phyloP scores from a whole-genome alignment of 2,888 invertebrate genomes.

The Cremastinae sp. region DNA sequence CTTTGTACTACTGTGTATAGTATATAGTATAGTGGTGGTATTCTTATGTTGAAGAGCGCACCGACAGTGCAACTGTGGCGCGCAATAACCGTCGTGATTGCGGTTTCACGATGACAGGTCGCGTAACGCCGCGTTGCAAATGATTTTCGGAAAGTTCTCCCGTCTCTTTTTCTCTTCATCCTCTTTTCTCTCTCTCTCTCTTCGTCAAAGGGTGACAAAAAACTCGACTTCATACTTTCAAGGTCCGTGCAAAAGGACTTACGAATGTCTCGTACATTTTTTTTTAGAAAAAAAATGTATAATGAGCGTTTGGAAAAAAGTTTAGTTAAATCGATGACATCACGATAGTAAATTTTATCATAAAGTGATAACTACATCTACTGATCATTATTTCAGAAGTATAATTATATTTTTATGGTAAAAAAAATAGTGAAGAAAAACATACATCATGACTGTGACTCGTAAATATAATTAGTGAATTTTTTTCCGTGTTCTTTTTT shows the following conservation, averaged over 20 bases:
- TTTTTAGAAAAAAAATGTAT: slow-evolving; percentile 2
- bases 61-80: slow-evolving; percentile 68
- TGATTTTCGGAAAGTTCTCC: slow-evolving; percentile 69
- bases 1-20: slow-evolving; percentile 13
- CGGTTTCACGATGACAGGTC: slow-evolving; percentile 77
- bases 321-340: too few species aligned
- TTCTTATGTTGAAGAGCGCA: slow-evolving; percentile 52
- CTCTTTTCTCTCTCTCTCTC: slow-evolving; percentile 27
- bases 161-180: background rate
- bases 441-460: slow-evolving; percentile 45
- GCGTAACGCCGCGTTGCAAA: slow-evolving; percentile 74
- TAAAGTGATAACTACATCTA: too few species aligned
- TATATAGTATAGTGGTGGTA: slow-evolving; percentile 26
- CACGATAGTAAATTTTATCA: too few species aligned
- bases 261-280: background rate
- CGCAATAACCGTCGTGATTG: slow-evolving; percentile 74
- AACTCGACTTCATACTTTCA: slow-evolving; percentile 8
- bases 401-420: too few species aligned
- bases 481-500: slow-evolving; percentile 48
- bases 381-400: too few species aligned
- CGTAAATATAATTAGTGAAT: slow-evolving; percentile 73
- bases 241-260: slow-evolving; percentile 19
- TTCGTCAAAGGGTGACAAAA: slow-evolving; percentile 31
- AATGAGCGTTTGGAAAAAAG: too few species aligned
- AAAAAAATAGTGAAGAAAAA: too few species aligned